Percentiles rank a stretch among this genome's conserved stretches.
Evolutionary conservation across 2,797 vertebrate genomes (phyloP).

Genomic region (Centropyge bicolor): DNA sequence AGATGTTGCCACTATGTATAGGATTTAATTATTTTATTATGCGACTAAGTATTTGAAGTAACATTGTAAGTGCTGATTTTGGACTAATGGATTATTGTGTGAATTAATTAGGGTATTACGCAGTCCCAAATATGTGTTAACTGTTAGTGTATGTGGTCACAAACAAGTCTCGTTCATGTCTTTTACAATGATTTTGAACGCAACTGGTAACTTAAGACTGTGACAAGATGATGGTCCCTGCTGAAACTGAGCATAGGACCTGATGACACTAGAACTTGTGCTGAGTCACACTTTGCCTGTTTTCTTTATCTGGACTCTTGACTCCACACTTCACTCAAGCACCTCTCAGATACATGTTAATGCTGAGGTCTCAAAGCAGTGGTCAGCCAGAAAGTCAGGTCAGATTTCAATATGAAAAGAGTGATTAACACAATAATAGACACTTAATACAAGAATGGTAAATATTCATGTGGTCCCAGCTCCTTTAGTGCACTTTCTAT

Average conservation of each 20-base stretch:
- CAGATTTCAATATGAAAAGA: not conserved
- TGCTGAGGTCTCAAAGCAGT: constrained; percentile 5
- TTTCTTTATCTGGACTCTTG: constrained; percentile 2
- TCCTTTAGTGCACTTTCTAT: not conserved
- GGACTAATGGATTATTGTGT: not conserved
- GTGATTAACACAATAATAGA: not conserved
- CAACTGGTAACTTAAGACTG: not conserved
- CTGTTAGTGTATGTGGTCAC: not conserved
- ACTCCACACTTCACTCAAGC: constrained; percentile 8
- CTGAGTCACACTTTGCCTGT: not conserved
- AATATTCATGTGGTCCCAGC: constrained; percentile 8
- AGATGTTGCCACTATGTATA: not conserved
- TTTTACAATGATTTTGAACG: not conserved
- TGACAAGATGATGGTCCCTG: not conserved
- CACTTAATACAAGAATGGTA: not conserved
- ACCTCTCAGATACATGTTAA: not conserved
- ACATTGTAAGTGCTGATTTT: not conserved
- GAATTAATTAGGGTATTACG: not conserved
- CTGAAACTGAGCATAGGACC: not conserved
- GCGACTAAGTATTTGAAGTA: not conserved
- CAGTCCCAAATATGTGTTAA: not conserved
- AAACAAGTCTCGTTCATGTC: not conserved
- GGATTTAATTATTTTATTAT: not conserved
- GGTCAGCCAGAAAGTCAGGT: constrained; percentile 1
- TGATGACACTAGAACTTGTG: not conserved